Evolutionary conservation across 2,888 invertebrate genomes (phyloP), one percentile per base, ranked within the genome.

Genomic region (Chalcosyrphus nemorum): DNA sequence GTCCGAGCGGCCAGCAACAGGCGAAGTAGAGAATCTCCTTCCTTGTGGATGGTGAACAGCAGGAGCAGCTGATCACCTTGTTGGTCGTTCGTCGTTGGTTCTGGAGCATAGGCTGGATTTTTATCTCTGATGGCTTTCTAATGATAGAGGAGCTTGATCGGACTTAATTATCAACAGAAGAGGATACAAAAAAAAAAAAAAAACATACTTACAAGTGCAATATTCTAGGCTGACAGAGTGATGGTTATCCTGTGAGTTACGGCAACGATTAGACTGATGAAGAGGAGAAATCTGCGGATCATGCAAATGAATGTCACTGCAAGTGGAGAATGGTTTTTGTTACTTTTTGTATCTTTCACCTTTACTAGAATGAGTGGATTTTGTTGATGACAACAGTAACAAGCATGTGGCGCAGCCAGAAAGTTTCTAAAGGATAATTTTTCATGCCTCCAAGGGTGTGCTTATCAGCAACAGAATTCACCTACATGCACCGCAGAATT

Each of bases 1-100:
- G 68, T 78, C 74, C 68, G n/a, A 59, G 63, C 70, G 72, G n/a
- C n/a, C n/a, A 78, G 80, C 84, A 84, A 84, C 80, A 84, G 78
- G 80, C 82, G 32, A 65, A 15, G 32, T 35, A 43, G 29, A 50
- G 41, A 54, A 35, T 29, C 59, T 15, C 56, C 29, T 54, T 29
- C 56, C 21, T 35, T 17, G 15, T 50, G 21, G 21, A 15, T 35
- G 19, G 24, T 13, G 38, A 43, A 32, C 59, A 52, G 15, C 68
- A 54, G 59, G 43, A 56, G 63, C 54, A 74, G 82, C 82, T 70
- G 80, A 84, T 80, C 80, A 27, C 35, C 52, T 43, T 13, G 41
- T 54, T 21, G 66, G 70, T 72, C 32, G 38, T 78, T 72, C 17
- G 41, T 54, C 29, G 66, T 76, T 72, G 41, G 38, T 78, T 72